Percentiles rank a stretch among this genome's conserved stretches.
Conservation (phyloP, 2,797 vertebrate species). For the Siniperca obscura region DNA sequence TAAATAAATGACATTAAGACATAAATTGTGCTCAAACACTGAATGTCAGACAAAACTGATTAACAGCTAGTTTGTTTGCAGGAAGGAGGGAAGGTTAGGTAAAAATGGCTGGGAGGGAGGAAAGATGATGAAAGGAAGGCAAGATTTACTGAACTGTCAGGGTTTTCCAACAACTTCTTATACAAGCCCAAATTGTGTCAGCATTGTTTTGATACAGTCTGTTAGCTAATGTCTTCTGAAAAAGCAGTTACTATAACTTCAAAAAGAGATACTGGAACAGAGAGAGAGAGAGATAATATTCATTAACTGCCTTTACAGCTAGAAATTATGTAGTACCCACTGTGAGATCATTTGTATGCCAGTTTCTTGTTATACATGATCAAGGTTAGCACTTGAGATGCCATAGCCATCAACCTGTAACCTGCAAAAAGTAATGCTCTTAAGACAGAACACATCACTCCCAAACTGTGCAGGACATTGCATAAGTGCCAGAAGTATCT, state of each 20-base stretch:
- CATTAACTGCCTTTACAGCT: neutral
- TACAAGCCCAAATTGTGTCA: neutral
- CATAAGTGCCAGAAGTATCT: constrained; percentile 33
- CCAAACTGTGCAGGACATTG: constrained; percentile 20
- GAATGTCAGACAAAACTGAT: neutral
- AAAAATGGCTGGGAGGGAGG: neutral
- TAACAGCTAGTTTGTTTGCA: neutral
- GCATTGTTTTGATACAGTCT: constrained; percentile 1
- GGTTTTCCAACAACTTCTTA: neutral
- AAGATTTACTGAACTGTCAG: neutral
- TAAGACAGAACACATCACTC: constrained; percentile 5
- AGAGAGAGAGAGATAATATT: neutral
- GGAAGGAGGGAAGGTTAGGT: neutral
- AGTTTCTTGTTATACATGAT: neutral
- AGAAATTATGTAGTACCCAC: neutral
- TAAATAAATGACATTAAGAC: neutral
- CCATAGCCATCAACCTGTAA: neutral
- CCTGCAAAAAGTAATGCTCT: constrained; percentile 6
- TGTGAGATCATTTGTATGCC: neutral
- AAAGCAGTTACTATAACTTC: constrained; percentile 5
- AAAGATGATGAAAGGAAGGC: neutral
- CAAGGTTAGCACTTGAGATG: neutral
- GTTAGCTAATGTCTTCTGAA: constrained; percentile 9
- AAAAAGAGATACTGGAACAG: neutral
- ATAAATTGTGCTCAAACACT: neutral